Conservation (phyloP, 1,140 invertebrate genomes). For the Eueides isabella region DNA sequence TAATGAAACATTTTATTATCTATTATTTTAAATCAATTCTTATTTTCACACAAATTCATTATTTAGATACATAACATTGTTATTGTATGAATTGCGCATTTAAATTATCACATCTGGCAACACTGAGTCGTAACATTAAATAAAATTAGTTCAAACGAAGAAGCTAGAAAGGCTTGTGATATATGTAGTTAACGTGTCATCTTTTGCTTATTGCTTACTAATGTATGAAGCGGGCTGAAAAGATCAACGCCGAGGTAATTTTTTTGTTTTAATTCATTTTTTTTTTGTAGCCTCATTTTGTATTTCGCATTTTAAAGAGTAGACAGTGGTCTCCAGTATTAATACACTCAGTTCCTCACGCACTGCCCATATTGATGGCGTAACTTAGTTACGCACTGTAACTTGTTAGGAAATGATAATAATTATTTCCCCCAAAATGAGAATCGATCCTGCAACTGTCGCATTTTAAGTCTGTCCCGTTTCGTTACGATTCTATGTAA, state of each 20-base stretch:
- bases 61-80: slow-evolving; percentile 16
- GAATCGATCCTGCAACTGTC: too few relatives aligned
- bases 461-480: too few relatives aligned
- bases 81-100: slow-evolving; percentile 24
- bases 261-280: slow-evolving; percentile 34
- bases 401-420: too few relatives aligned
- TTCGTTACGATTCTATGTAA: slow-evolving; percentile 7
- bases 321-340: too few relatives aligned
- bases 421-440: too few relatives aligned
- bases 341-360: too few relatives aligned
- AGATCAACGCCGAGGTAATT: slow-evolving; percentile 74
- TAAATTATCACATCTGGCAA: not conserved
- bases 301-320: too few relatives aligned
- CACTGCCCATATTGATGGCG: too few relatives aligned
- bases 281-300: too few relatives aligned
- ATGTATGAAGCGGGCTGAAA: slow-evolving; percentile 75
- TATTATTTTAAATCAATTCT: slow-evolving; percentile 6
- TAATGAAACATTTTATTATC: not conserved
- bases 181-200: slow-evolving; percentile 57
- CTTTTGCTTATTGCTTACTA: slow-evolving; percentile 82
- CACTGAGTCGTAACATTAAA: slow-evolving; percentile 9
- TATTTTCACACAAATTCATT: slow-evolving; percentile 18
- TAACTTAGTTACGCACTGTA: too few relatives aligned
- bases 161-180: slow-evolving; percentile 41
- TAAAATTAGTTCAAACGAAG: slow-evolving; percentile 15